Percentiles rank a stretch among this genome's conserved stretches.
Conservation (phyloP, 1,140 invertebrate genomes). For the Lepidurus packardi region DNA sequence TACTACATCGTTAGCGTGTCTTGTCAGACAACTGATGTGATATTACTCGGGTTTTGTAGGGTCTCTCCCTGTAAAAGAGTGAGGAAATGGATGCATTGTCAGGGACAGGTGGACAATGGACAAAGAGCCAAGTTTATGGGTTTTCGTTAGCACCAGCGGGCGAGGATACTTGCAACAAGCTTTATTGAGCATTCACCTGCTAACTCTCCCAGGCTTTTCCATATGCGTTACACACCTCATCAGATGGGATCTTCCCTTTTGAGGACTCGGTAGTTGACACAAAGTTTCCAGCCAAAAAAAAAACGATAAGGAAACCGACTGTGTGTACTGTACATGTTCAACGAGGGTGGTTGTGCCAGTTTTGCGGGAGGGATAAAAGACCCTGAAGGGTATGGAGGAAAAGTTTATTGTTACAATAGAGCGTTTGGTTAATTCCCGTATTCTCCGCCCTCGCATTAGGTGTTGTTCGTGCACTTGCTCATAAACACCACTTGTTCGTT, state of each 20-base stretch:
- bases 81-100: background rate
- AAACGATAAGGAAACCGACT: background rate
- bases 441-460: background rate
- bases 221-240: slow-evolving; percentile 1
- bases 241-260: background rate
- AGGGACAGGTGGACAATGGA: slow-evolving; percentile 3
- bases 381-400: background rate
- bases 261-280: background rate
- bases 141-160: background rate
- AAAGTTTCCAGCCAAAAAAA: background rate
- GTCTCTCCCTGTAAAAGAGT: too few relatives aligned
- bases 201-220: slow-evolving; percentile 7
- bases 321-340: background rate
- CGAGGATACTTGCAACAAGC: background rate
- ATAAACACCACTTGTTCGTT: background rate
- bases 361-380: background rate
- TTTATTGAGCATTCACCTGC: slow-evolving; percentile 14
- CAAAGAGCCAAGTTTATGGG: background rate
- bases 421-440: background rate
- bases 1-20: too few relatives aligned
- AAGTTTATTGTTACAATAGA: background rate
- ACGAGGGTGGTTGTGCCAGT: too few relatives aligned
- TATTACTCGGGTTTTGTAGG: too few relatives aligned
- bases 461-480: background rate
- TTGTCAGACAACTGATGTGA: too few relatives aligned